These are phyloP conservation scores for Arctia plantaginis DNA, from an alignment of 2,888 invertebrate genomes.

Conservation along the genomic window DNA sequence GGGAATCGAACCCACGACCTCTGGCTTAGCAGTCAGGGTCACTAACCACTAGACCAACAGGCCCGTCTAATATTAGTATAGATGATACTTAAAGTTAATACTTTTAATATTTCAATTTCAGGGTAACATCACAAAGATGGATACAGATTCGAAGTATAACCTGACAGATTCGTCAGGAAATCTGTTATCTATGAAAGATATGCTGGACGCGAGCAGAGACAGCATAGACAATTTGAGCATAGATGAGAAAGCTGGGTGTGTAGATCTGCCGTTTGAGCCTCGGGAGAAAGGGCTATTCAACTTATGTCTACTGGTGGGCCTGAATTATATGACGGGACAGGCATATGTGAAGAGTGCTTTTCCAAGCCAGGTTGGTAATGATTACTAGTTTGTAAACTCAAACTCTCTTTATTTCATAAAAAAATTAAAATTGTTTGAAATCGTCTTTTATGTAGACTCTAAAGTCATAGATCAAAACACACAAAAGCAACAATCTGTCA, in stretches of 20 bases:
- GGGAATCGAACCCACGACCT: no score
- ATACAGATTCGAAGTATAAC: conserved; percentile 71
- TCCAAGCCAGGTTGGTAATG: conserved; percentile 87
- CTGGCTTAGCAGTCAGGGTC: no score
- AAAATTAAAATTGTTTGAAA: no score
- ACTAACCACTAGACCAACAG: no score
- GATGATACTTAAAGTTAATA: no score
- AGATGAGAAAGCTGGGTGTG: conserved; percentile 78
- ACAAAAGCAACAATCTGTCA: no score
- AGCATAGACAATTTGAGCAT: conserved; percentile 71
- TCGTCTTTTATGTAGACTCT: no score
- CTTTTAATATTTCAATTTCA: conserved; percentile 45
- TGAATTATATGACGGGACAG: conserved; percentile 88
- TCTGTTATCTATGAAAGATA: conserved; percentile 66
- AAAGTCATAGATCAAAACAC: no score
- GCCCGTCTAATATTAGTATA: no score
- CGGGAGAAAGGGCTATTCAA: conserved; percentile 87
- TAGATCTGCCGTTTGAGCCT: conserved; percentile 75
- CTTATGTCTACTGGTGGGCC: conserved; percentile 89
- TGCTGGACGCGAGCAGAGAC: conserved; percentile 56
- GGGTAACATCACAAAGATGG: conserved; percentile 70
- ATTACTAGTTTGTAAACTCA: background rate
- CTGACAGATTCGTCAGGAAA: conserved; percentile 73
- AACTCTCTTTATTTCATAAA: no score
- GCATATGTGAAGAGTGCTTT: conserved; percentile 91